Conservation (phyloP, 2,888 invertebrate genomes). For the Drosophila affinis region DNA sequence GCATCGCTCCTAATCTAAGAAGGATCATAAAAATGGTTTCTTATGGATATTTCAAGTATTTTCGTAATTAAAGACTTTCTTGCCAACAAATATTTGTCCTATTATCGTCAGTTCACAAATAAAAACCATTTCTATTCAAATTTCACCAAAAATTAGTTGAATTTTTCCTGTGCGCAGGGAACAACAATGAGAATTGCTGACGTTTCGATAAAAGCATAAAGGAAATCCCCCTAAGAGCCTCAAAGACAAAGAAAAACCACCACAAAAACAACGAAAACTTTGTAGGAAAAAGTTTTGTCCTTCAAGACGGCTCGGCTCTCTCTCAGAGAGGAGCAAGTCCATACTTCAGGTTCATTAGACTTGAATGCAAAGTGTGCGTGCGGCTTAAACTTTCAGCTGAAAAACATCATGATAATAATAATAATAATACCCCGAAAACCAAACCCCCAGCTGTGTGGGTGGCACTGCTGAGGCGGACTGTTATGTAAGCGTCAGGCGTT, state of each 20-base stretch:
- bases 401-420: conserved; percentile 45
- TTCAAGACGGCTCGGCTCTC: neutral
- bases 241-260: conserved; percentile 21
- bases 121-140: neutral
- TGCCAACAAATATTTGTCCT: neutral
- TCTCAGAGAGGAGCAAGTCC: conserved; percentile 2
- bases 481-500: conserved; percentile 62
- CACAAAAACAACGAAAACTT: conserved; percentile 22
- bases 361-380: conserved; percentile 37
- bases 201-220: conserved; percentile 25
- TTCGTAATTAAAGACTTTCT: no score
- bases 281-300: conserved; percentile 15
- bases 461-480: conserved; percentile 12
- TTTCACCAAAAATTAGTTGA: neutral
- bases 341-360: conserved; percentile 50
- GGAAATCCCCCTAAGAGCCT: conserved; percentile 5
- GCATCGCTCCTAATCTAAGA: no score
- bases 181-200: conserved; percentile 10
- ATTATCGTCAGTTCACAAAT: neutral
- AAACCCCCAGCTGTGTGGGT: conserved; percentile 1
- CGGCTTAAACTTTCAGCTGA: conserved; percentile 47
- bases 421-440: conserved; percentile 17
- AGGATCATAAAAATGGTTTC: no score
- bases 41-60: neutral
- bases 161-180: neutral